Conservation (phyloP, 2,113 vertebrate species). For the Perca flavescens region DNA sequence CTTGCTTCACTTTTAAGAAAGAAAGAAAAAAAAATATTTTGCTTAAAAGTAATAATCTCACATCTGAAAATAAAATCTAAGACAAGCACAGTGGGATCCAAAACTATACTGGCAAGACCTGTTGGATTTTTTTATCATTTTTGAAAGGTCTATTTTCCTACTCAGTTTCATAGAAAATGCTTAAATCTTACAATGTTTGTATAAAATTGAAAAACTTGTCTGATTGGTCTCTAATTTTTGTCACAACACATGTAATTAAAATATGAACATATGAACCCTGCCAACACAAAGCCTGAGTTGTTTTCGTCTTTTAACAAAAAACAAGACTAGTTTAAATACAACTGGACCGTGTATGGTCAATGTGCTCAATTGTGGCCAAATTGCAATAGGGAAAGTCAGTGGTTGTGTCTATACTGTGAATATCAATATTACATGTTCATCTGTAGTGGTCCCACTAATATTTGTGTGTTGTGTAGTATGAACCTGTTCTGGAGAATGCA, state of each 20-base stretch:
- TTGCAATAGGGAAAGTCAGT: too few species aligned
- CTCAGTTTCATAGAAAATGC: not conserved
- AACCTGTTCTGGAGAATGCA: too few species aligned
- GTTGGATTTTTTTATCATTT: not conserved
- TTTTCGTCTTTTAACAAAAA: conserved; percentile 6
- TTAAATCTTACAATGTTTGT: not conserved
- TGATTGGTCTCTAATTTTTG: conserved; percentile 9
- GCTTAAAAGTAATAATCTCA: conserved; percentile 8
- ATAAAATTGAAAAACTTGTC: conserved; percentile 15
- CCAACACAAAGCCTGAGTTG: not conserved
- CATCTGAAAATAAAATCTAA: conserved; percentile 20
- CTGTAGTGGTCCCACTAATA: too few species aligned
- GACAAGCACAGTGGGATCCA: not conserved
- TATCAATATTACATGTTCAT: too few species aligned
- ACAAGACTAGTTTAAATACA: too few species aligned
- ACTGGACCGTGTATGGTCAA: too few species aligned
- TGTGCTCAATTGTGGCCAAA: too few species aligned
- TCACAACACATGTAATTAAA: conserved; percentile 14
- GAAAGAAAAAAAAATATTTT: not conserved
- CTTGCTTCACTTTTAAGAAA: not conserved
- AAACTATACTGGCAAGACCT: not conserved
- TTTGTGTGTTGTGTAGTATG: too few species aligned
- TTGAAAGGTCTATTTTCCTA: conserved; percentile 32
- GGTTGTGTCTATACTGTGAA: too few species aligned
- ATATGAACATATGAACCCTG: not conserved